Evolutionary conservation across 2,888 invertebrate genomes (phyloP), one percentile per base, ranked within the genome.

Genomic region (Acanthosepion pharaonis): DNA sequence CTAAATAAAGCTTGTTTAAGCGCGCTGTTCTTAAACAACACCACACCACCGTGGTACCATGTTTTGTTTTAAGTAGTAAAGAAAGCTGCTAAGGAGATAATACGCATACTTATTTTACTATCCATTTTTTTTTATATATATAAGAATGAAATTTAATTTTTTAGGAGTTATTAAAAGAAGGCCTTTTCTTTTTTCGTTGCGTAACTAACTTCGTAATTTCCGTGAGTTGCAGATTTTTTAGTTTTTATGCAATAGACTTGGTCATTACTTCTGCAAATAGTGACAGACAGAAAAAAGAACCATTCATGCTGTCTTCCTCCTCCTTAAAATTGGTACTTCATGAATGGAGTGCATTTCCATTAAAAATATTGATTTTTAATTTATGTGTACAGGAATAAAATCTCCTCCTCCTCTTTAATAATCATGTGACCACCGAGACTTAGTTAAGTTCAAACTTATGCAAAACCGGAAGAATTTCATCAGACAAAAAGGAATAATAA

Each of bases 311-410:
- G n/a, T 78, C 11, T 23, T 18, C n/a, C 15, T n/a, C 18, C 1
- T n/a, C 78, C 20, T n/a, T 5, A 33, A 15, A n/a, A 78, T n/a
- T n/a, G 33, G 4, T 18, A 33, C n/a, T 78, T 78, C n/a, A n/a
- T 78, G 78, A 78, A 78, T 78, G 78, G n/a, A 78, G 78, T 78
- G n/a, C n/a, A 78, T 78, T 78, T 78, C 33, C 33, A 78, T 78
- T 78, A 78, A 78, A 78, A 78, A 78, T n/a, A 78, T 78, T 78
- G 11, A 78, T 78, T 78, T 78, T 9, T 78, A 78, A 28, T 78
- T 78, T n/a, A 8, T 78, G 9, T 78, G 9, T 59, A 15, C 51
- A 33, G 15, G n/a, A 78, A n/a, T 33, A 33, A 78, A 78, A n/a
- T 78, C 78, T 78, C 15, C n/a, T 78, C 2, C 2, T n/a, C 3